Percentiles rank a stretch among this genome's conserved stretches.
Conservation (phyloP, 2,888 invertebrate species). For the Amaurobius ferox region DNA sequence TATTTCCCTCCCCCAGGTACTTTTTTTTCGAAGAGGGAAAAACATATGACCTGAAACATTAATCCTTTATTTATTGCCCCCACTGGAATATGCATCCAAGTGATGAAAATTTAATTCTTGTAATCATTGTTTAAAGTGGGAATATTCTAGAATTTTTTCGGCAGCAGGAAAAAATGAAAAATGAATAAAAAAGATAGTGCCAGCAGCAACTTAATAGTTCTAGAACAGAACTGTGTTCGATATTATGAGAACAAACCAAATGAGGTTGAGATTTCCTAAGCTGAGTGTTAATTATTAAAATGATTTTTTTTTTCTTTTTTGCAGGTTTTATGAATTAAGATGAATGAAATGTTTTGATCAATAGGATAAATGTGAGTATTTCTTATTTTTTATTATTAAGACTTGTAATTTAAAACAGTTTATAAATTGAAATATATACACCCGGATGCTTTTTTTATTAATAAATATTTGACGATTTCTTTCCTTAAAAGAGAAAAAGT, state of each 20-base stretch:
- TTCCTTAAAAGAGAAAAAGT: no score
- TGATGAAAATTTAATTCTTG: slow-evolving; percentile 63
- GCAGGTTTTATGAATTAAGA: not conserved
- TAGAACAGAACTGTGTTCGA: not conserved
- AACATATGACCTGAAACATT: slow-evolving; percentile 49
- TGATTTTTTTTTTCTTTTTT: not conserved
- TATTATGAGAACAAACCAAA: not conserved
- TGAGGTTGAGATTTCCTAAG: not conserved
- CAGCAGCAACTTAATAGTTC: not conserved
- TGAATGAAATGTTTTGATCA: not conserved
- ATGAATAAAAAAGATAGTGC: not conserved
- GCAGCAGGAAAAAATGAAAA: not conserved
- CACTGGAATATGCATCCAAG: slow-evolving; percentile 41
- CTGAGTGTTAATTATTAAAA: not conserved
- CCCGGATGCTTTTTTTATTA: no score
- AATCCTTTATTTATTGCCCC: slow-evolving; percentile 65
- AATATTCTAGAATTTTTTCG: slow-evolving; percentile 17
- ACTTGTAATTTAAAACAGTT: no score
- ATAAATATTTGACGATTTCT: no score
- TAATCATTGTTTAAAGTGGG: slow-evolving; percentile 36
- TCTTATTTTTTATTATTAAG: no score
- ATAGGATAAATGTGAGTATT: no score
- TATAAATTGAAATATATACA: no score
- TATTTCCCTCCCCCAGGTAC: slow-evolving; percentile 12
- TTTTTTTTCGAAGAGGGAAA: slow-evolving; percentile 21